Evolutionary conservation across 2,888 invertebrate genomes (phyloP).

Genomic region (Gymnoscelis rufifasciata): DNA sequence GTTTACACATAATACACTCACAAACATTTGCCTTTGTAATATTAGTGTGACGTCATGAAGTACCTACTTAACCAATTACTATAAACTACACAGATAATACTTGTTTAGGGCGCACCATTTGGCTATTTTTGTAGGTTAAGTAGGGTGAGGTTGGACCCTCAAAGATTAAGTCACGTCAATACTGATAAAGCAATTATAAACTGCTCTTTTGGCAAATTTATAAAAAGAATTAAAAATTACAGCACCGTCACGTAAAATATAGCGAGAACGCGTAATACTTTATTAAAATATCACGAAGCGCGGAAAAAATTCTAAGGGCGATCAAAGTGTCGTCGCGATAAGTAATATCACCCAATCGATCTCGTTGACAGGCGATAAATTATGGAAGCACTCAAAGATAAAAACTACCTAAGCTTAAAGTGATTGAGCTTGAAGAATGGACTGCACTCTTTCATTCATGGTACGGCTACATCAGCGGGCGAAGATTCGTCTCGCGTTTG

Average conservation of each 20-base stretch:
- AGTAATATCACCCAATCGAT: constrained; percentile 26
- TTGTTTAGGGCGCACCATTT: no score
- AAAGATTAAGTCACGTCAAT: no score
- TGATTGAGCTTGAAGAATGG: constrained; percentile 25
- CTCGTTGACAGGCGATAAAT: constrained; percentile 31
- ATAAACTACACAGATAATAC: no score
- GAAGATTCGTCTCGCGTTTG: no score
- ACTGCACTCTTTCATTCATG: neutral
- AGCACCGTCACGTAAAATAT: neutral
- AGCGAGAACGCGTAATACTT: neutral
- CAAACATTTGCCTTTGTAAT: no score
- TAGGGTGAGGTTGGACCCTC: no score
- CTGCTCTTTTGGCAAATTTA: neutral
- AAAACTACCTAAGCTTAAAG: constrained; percentile 26
- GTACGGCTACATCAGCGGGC: no score
- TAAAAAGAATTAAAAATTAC: neutral
- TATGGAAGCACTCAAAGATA: constrained; percentile 21
- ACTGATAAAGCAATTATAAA: no score
- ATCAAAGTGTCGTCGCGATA: constrained; percentile 16
- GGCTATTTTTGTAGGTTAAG: no score
- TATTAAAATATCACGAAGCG: neutral
- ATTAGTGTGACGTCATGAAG: no score
- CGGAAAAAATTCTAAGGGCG: constrained; percentile 10
- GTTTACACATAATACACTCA: no score
- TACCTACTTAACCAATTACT: no score